Evolutionary conservation across 2,888 invertebrate genomes (phyloP).

Genomic region (Tetramorium bicarinatum): DNA sequence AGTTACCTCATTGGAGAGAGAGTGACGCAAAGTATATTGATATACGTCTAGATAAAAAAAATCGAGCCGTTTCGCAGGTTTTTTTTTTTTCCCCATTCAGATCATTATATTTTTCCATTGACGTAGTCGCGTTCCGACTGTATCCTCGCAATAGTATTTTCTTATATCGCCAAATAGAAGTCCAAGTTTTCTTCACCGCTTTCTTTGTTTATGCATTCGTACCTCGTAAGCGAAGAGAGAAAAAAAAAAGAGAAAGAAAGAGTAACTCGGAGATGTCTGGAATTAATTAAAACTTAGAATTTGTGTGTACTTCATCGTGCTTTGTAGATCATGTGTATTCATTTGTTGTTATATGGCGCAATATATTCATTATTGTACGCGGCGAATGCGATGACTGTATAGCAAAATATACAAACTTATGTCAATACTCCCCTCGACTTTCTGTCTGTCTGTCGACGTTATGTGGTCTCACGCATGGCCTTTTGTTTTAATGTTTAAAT

Average conservation of each 20-base stretch:
- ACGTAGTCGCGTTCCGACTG: not conserved
- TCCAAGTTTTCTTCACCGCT: not conserved
- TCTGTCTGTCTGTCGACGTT: not conserved
- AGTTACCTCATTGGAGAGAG: conserved; percentile 34
- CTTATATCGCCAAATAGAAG: not conserved
- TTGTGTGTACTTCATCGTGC: conserved; percentile 47
- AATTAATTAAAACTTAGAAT: conserved; percentile 21
- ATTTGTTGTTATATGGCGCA: conserved; percentile 50
- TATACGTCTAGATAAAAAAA: conserved; percentile 13
- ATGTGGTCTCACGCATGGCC: not conserved
- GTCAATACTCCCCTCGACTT: not conserved
- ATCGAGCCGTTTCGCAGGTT: conserved; percentile 15
- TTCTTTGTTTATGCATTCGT: conserved; percentile 27
- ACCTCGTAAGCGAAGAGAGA: not conserved
- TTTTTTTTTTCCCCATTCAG: conserved; percentile 2
- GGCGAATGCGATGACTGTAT: conserved; percentile 48
- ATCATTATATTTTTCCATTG: conserved; percentile 34
- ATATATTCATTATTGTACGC: conserved; percentile 42
- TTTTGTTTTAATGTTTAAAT: conserved; percentile 4
- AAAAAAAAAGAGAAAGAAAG: not conserved
- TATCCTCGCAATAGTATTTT: not conserved
- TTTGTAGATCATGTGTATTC: conserved; percentile 53
- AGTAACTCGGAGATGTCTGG: conserved; percentile 15
- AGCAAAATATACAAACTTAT: conserved; percentile 55
- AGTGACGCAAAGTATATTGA: conserved; percentile 21